Percentiles rank a stretch among this genome's conserved stretches.
Conservation (phyloP, 2,113 vertebrate species). For the Callionymus lyra region DNA sequence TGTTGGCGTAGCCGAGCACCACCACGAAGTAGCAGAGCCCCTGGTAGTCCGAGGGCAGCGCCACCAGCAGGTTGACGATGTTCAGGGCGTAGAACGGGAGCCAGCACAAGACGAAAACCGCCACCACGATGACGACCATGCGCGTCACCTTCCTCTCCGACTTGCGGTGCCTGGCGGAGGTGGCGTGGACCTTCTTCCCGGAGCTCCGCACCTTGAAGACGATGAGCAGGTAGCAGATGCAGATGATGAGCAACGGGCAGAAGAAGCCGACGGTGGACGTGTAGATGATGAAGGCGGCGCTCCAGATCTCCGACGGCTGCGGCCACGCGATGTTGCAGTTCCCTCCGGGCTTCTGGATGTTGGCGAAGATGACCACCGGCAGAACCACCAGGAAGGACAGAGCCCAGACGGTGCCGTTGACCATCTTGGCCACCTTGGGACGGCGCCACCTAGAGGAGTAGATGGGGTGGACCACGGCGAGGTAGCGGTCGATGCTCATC, state of each 20-base stretch:
- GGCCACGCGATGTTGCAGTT: constrained; percentile 93
- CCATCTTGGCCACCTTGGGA: constrained; percentile 79
- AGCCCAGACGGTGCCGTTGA: constrained; percentile 79
- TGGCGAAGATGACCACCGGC: constrained; percentile 81
- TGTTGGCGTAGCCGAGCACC: constrained; percentile 87
- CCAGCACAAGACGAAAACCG: constrained; percentile 90
- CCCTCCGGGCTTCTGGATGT: constrained; percentile 72
- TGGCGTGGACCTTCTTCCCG: constrained; percentile 77
- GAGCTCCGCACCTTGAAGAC: constrained; percentile 86
- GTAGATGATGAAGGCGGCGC: constrained; percentile 82
- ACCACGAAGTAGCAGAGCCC: constrained; percentile 86
- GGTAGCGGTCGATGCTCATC: constrained; percentile 92
- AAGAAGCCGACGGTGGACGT: constrained; percentile 86
- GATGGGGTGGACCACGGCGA: constrained; percentile 89
- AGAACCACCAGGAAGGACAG: constrained; percentile 83
- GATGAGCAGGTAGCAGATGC: constrained; percentile 89
- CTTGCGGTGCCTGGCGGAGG: constrained; percentile 77
- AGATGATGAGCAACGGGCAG: constrained; percentile 85
- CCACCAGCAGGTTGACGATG: constrained; percentile 82
- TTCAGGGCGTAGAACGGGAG: constrained; percentile 88
- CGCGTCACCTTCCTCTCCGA: constrained; percentile 84
- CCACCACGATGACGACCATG: constrained; percentile 92
- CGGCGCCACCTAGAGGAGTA: constrained; percentile 82
- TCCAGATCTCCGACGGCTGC: constrained; percentile 76
- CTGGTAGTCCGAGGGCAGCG: constrained; percentile 73